phyloP scores from a whole-genome alignment of 2,113 vertebrate genomes.

The Mastomys coucha region DNA sequence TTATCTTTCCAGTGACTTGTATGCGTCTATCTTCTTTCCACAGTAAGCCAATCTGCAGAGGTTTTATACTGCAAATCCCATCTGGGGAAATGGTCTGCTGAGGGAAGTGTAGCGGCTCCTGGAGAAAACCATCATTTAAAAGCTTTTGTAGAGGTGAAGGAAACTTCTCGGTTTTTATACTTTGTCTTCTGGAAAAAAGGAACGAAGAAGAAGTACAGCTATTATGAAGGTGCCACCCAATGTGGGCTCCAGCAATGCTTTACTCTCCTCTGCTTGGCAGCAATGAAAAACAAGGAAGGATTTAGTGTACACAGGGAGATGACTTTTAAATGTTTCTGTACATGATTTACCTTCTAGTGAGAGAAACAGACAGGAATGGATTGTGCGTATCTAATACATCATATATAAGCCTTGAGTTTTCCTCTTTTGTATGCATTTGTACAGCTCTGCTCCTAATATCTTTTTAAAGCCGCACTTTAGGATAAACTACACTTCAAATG shows the following conservation, averaged over 20 bases:
- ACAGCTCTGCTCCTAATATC: constrained; percentile 48
- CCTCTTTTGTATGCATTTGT: constrained; percentile 65
- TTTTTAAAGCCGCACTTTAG: constrained; percentile 50
- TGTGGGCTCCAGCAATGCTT: constrained; percentile 65
- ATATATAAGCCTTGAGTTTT: constrained; percentile 17
- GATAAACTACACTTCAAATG: constrained; percentile 66
- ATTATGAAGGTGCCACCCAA: constrained; percentile 68
- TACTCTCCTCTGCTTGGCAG: constrained; percentile 70
- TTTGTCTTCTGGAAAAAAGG: constrained; percentile 77
- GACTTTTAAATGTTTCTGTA: constrained; percentile 64
- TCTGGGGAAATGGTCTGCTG: constrained; percentile 80
- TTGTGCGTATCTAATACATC: constrained; percentile 39
- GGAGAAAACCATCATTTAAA: constrained; percentile 83
- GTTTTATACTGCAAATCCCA: constrained; percentile 86
- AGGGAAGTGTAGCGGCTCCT: constrained; percentile 75
- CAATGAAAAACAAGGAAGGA: constrained; percentile 72
- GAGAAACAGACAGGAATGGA: constrained; percentile 23
- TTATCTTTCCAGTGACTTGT: constrained; percentile 85
- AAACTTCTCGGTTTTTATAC: constrained; percentile 78
- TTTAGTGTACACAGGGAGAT: constrained; percentile 58
- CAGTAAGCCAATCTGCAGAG: constrained; percentile 80
- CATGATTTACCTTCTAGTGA: not conserved
- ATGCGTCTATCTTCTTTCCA: constrained; percentile 85
- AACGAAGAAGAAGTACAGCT: constrained; percentile 66
- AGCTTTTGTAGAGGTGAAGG: constrained; percentile 73